These are phyloP conservation scores for Pseudorasbora parva DNA, from an alignment of 2,113 vertebrate genomes.

Conservation along the genomic window DNA sequence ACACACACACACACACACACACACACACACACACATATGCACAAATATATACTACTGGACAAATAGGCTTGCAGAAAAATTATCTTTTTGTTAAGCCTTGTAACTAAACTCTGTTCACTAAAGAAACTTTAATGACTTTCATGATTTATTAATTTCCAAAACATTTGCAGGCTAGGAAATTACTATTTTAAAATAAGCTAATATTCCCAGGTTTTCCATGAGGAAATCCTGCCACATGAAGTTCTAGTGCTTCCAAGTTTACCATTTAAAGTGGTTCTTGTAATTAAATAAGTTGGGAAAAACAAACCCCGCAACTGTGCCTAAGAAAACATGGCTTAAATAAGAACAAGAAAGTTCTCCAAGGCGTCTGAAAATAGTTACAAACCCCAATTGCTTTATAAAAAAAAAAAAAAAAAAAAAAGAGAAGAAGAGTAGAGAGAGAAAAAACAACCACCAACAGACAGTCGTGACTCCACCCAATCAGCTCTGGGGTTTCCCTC, in stretches of 20 bases:
- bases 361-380: neutral
- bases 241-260: neutral
- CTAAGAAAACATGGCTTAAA: neutral
- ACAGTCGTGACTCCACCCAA: conserved; percentile 41
- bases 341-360: neutral
- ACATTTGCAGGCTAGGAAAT: neutral
- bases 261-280: neutral
- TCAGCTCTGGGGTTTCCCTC: conserved; percentile 49
- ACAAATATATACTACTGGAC: neutral
- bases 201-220: neutral
- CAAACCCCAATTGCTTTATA: neutral
- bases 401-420: neutral
- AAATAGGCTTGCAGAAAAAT: neutral
- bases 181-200: neutral
- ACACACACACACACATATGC: too few species aligned
- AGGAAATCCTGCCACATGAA: conserved; percentile 1
- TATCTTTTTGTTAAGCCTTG: neutral
- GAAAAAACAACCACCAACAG: neutral
- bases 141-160: neutral
- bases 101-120: neutral
- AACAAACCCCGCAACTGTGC: neutral
- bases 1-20: too few species aligned
- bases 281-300: conserved; percentile 8
- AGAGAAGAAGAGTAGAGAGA: too few species aligned
- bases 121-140: neutral